A percentile compares a stretch with the other conserved stretches of the same genome.
phyloP scores from a whole-genome alignment of 2,113 vertebrate species.

The Coptodon rendalli region DNA sequence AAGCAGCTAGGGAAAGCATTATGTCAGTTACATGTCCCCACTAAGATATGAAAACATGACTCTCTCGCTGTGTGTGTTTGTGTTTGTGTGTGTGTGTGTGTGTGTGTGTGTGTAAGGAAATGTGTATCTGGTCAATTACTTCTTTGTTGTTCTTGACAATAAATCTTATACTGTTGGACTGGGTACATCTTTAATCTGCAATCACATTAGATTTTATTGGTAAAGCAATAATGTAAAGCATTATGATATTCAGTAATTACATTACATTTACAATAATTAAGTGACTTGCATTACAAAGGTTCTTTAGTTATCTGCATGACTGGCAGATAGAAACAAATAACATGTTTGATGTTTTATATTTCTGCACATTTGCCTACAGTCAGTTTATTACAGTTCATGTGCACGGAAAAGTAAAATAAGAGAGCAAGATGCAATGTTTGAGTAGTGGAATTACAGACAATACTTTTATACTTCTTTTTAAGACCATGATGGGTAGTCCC shows the following conservation, averaged over 20 bases:
- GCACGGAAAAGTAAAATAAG: neutral
- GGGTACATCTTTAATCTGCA: neutral
- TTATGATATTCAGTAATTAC: neutral
- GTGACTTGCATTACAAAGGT: neutral
- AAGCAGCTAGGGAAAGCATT: neutral
- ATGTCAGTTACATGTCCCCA: neutral
- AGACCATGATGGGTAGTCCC: neutral
- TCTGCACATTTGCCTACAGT: neutral
- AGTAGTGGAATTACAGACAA: neutral
- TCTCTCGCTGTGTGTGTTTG: fast-evolving
- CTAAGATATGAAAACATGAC: neutral
- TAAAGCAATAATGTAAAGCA: neutral
- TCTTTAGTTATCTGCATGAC: neutral
- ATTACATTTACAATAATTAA: neutral
- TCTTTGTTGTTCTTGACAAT: neutral
- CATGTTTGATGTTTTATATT: neutral
- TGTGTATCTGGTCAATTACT: neutral
- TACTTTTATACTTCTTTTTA: neutral
- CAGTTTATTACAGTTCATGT: neutral
- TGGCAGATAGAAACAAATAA: neutral
- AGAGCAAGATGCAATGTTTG: neutral
- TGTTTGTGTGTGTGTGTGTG: neutral
- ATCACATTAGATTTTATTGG: neutral
- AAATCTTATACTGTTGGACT: neutral
- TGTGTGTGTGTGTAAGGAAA: neutral